Conservation (phyloP, 2,888 invertebrate genomes). For the Tanytarsus gracilentus region DNA sequence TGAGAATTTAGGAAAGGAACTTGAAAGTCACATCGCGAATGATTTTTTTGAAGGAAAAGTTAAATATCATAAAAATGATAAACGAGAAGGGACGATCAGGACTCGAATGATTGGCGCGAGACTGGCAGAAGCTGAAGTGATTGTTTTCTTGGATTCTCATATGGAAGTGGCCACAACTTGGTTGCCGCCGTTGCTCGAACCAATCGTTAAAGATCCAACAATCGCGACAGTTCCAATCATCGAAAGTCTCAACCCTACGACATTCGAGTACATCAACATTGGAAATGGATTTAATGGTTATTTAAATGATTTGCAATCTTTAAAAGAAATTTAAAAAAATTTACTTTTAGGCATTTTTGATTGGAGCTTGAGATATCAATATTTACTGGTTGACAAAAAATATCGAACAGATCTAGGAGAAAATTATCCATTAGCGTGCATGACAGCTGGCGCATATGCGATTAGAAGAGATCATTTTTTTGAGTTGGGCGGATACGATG, state of each 20-base stretch:
- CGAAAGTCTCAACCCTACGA: not conserved
- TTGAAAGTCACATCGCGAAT: conserved; percentile 40
- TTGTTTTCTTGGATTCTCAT: conserved; percentile 89
- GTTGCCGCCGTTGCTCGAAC: conserved; percentile 48
- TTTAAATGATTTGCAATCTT: too few relatives aligned
- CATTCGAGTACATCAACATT: conserved; percentile 2
- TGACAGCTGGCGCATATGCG: conserved; percentile 54
- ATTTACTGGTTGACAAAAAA: not conserved
- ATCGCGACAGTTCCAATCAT: conserved; percentile 26
- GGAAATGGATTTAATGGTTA: too few relatives aligned
- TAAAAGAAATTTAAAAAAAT: too few relatives aligned
- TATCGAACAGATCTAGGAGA: conserved; percentile 33
- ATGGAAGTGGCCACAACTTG: conserved; percentile 79
- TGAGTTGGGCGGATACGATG: conserved; percentile 47
- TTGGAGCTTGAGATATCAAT: conserved; percentile 17
- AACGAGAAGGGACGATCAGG: conserved; percentile 78
- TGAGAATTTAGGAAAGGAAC: conserved; percentile 42
- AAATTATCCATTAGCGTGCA: conserved; percentile 69
- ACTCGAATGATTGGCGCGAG: conserved; percentile 82
- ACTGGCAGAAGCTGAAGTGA: conserved; percentile 69
- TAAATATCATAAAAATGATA: conserved; percentile 63
- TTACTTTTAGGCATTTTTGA: conserved; percentile 17
- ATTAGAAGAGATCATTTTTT: conserved; percentile 60
- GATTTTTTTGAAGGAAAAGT: conserved; percentile 47
- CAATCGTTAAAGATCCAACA: conserved; percentile 7